phyloP scores from a whole-genome alignment of 2,113 vertebrate genomes.

The Chaetorhynchus papuensis region DNA sequence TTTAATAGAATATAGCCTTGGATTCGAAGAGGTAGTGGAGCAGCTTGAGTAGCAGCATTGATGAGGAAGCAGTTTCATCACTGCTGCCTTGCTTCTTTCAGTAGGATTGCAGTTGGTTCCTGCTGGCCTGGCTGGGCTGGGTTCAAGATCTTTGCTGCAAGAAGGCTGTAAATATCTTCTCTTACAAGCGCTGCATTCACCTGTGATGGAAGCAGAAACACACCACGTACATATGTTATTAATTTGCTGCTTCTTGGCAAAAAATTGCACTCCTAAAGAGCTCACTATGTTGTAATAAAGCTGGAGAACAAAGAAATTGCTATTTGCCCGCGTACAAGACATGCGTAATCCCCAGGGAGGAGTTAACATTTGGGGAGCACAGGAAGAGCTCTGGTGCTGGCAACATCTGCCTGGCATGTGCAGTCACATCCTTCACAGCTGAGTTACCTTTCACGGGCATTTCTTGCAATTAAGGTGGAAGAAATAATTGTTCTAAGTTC shows the following conservation, averaged over 20 bases:
- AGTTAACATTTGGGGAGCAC: not conserved
- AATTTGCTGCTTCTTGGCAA: conserved; percentile 19
- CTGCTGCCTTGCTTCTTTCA: not conserved
- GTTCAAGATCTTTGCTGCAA: not conserved
- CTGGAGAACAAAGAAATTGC: conserved; percentile 29
- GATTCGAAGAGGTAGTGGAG: not conserved
- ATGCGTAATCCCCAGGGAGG: not conserved
- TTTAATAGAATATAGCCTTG: not conserved
- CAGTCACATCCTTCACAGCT: not conserved
- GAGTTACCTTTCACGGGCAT: not conserved
- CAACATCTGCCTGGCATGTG: not conserved
- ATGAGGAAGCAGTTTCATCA: not conserved
- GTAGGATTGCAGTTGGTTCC: not conserved
- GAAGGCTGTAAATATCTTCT: not conserved
- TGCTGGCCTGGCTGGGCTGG: not conserved
- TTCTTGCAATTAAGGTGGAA: not conserved
- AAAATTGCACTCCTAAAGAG: not conserved
- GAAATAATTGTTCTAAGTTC: not conserved
- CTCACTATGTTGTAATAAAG: not conserved
- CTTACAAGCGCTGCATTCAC: not conserved
- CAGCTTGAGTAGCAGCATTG: not conserved
- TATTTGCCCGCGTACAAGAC: not conserved
- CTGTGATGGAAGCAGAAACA: not conserved
- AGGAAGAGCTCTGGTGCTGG: not conserved
- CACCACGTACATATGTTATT: not conserved